These are phyloP conservation scores for Peromyscus californicus DNA, from an alignment of 2,113 vertebrate genomes.

Conservation along the genomic window DNA sequence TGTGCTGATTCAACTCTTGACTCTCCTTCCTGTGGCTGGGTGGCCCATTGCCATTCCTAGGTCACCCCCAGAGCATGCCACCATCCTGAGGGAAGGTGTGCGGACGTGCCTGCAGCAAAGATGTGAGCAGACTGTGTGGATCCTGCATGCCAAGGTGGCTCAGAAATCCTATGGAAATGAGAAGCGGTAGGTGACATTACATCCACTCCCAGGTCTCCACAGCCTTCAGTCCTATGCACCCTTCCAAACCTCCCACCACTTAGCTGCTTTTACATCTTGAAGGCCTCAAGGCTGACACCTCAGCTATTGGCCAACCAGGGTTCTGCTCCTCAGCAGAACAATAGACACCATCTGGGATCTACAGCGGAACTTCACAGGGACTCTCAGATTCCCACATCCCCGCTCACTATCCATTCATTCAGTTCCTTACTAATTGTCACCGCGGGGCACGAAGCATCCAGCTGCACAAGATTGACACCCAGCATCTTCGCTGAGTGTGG, in stretches of 20 bases:
- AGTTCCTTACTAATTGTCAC: neutral
- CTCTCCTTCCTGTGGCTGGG: neutral
- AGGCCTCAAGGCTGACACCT: neutral
- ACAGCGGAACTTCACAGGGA: neutral
- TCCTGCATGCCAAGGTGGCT: slow-evolving; percentile 96
- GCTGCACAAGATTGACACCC: neutral
- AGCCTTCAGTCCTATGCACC: neutral
- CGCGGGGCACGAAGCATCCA: neutral
- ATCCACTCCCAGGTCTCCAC: fast-evolving
- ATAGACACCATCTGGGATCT: neutral
- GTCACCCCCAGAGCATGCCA: slow-evolving; percentile 76
- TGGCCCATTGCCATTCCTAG: slow-evolving; percentile 54
- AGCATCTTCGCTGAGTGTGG: neutral
- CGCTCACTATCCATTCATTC: neutral
- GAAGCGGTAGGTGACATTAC: slow-evolving; percentile 89
- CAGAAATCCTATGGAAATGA: slow-evolving; percentile 98
- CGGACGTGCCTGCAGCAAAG: slow-evolving; percentile 89
- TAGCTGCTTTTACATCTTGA: neutral
- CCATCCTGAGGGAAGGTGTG: slow-evolving; percentile 84
- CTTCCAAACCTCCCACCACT: neutral
- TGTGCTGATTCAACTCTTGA: neutral
- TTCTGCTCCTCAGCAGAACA: neutral
- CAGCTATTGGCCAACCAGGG: neutral
- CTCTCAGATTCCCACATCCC: neutral
- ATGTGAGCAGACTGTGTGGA: slow-evolving; percentile 91